Base-by-base conservation (phyloP, 37 sponge, comb jelly and placozoan species). In the Chondrosia reniformis region DNA sequence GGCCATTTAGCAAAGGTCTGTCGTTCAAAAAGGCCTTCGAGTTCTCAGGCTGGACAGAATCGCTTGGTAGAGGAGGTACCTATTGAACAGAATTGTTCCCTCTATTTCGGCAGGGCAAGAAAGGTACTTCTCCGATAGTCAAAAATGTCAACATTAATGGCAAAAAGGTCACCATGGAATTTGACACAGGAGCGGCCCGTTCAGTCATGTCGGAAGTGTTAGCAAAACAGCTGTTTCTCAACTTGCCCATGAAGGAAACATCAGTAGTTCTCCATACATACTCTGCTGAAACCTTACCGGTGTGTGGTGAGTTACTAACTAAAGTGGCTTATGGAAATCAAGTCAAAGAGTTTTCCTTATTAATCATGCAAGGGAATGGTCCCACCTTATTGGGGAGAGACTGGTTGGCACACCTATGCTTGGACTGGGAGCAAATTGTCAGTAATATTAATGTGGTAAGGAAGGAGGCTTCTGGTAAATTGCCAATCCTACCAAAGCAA, bases 1-100 rank as follows among this genome's bases (percentile, higher is more conserved):
- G 72, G 72, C 15, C 72, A 69, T 6, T n/a, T 69, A 17, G 72
- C 72, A 8, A 10, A 24, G 1, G 72, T 34, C 10, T 69, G 72
- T 6, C 41, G 43, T 2, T 64, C 66, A 49, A 19, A 10, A 49
- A 10, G 15, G 15, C n/a, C n/a, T 6, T 1, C 1, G 21, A 40
- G 37, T 34, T 28, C 4, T 24, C 58, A 4, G 27, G 58, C 7
- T 2, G 58, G 7, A 6, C 5, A 2, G 66, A 3, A 64, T 15
- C 36, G 6, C 19, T 33, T 4, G 4, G 2, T 2, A 3, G 33
- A 30, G 33, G 34, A 64, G 6, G 66, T 24, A 28, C 7, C 3
- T 2, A 3, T 30, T 21, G 3, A 4, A 3, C 30, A 4, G 66
- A 64, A 2, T 21, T 19, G 36, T 15, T 5, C 19, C 66, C 31